Conservation (phyloP, 2,888 invertebrate species). For the Thyatira batis region DNA sequence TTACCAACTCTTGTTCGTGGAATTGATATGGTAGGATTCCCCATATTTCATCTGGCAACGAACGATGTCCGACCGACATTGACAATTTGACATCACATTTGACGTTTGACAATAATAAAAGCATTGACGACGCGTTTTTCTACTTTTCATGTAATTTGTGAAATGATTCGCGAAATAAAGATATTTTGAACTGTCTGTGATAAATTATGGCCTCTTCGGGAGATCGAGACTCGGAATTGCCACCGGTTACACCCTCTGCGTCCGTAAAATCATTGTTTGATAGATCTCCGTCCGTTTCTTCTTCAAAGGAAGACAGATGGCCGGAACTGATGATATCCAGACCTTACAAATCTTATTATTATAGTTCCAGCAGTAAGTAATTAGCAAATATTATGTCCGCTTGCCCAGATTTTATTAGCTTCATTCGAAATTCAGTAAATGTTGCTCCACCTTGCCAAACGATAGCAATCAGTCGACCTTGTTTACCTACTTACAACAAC, state of each 20-base stretch:
- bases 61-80: neutral
- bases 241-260: slow-evolving; percentile 62
- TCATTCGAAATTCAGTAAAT: neutral
- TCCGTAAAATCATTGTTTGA: slow-evolving; percentile 63
- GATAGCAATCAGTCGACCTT: neutral
- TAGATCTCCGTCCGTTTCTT: slow-evolving; percentile 67
- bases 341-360: slow-evolving; percentile 71
- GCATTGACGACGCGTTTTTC: slow-evolving; percentile 20
- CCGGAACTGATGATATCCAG: slow-evolving; percentile 74
- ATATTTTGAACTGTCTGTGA: slow-evolving; percentile 14
- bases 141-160: slow-evolving; percentile 31
- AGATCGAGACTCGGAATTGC: slow-evolving; percentile 56
- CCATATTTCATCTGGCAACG: neutral
- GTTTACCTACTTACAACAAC: too few species aligned
- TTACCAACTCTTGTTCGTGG: too few species aligned
- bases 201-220: slow-evolving; percentile 63
- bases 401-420: neutral
- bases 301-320: slow-evolving; percentile 74
- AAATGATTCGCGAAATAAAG: slow-evolving; percentile 44
- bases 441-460: too few species aligned
- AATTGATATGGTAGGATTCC: too few species aligned
- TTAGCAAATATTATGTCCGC: neutral
- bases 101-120: neutral
- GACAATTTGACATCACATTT: slow-evolving; percentile 16
- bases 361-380: slow-evolving; percentile 72